Base-by-base conservation (phyloP, 2,113 vertebrate species). In the Tiliqua scincoides region DNA sequence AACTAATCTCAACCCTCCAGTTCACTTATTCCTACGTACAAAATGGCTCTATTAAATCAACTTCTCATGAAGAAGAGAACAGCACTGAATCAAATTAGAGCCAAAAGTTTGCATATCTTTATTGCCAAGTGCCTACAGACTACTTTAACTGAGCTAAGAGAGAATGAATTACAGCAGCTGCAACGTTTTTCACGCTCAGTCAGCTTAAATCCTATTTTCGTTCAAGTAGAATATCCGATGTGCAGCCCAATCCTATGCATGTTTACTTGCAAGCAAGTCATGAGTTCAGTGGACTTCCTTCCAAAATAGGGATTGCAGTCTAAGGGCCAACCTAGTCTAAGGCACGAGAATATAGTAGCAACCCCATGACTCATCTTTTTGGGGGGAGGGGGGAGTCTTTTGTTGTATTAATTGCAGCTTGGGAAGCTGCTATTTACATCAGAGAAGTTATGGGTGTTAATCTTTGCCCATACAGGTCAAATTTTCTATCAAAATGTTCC, bases 11-110 rank as follows among this genome's bases (percentile, higher is more conserved):
- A 52, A 68, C 30, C 63, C 48, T 54, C 27, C 43, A 54, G 20
- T 81, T 81, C 92, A 85, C 87, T 92, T 78, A 67, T 90, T 84
- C 48, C 52, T 57, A 57, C 20, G 40, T 57, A 20, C 92, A 88
- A 93, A 81, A 89, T 89, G 83, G 73, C 91, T 92, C 79, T 84
- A 89, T 84, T 90, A 88, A 79, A 88, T 89, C 70, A 70, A 37
- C 43, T 18, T 78, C 48, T 40, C 15, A 37, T 27, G 43, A 77
- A 62, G 57, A 27, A 54, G 68, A 76, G 9, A 85, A 78, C 79
- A 0, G 79, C 17, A 43, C 7, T 78, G 83, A 68, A 81, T 81
- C 63, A 79, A 20, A 65, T 65, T 43, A 62, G 37, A 63, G 12
- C 25, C 32, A 63, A 68, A 32, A 32, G 17, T 52, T 32, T 48